Conservation (phyloP, 2,113 vertebrate species). For the Eclectus roratus region DNA sequence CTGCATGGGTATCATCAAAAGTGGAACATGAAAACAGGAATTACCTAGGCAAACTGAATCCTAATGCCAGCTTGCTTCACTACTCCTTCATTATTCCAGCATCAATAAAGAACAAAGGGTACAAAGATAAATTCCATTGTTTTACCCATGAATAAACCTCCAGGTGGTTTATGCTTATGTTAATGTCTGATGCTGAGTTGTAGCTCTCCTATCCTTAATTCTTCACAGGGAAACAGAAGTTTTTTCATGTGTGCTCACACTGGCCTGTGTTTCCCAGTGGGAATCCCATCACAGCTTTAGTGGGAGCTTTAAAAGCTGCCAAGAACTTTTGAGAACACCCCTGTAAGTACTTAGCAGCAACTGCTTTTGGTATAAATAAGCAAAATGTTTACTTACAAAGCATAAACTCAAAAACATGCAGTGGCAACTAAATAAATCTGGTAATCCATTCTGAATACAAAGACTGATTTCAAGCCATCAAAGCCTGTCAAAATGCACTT, state of each 20-base stretch:
- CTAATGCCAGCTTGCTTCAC: neutral
- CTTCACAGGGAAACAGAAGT: neutral
- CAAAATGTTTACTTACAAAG: slow-evolving; percentile 59
- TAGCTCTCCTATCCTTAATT: neutral
- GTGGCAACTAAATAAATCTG: slow-evolving; percentile 44
- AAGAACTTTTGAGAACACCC: neutral
- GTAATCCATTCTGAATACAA: slow-evolving; percentile 26
- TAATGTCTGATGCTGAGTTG: slow-evolving; percentile 37
- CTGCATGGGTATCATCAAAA: neutral
- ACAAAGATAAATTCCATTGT: slow-evolving; percentile 47
- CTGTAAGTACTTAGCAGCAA: slow-evolving; percentile 10
- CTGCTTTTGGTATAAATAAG: slow-evolving; percentile 18
- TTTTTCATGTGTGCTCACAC: slow-evolving; percentile 32
- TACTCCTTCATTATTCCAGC: slow-evolving; percentile 12
- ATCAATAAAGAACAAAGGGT: slow-evolving; percentile 1
- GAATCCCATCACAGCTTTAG: neutral
- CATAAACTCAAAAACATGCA: slow-evolving; percentile 25
- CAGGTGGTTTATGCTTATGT: slow-evolving; percentile 48
- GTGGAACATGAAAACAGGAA: neutral
- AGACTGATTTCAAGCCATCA: slow-evolving; percentile 50
- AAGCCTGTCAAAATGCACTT: slow-evolving; percentile 63
- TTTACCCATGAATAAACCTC: slow-evolving; percentile 43
- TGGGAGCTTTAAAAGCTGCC: neutral
- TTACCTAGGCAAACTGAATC: neutral
- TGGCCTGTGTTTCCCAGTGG: slow-evolving; percentile 41